Percentiles rank a stretch among this genome's conserved stretches.
phyloP scores from a whole-genome alignment of 35 echinoderm and acorn worm genomes.

The Lytechinus variegatus region DNA sequence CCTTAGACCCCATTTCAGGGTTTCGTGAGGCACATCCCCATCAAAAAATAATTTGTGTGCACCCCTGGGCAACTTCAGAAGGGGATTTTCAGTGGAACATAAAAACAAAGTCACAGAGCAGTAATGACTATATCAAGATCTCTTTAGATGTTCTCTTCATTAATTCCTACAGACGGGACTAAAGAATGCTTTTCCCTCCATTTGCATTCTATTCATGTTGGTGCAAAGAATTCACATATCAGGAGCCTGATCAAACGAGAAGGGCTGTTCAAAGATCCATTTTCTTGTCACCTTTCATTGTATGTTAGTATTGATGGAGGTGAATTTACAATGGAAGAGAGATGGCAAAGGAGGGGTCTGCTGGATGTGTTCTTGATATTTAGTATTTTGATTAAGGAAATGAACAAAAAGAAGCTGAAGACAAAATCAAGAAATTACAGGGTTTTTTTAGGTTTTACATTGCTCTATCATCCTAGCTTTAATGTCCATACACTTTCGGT shows the following conservation, averaged over 20 bases:
- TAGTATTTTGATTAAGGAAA: background rate
- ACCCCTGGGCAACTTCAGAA: background rate
- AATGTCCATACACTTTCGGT: no score
- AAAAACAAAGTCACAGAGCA: background rate
- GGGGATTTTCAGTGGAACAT: background rate
- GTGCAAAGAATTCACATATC: background rate
- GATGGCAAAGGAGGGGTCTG: background rate
- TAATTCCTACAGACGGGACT: slow-evolving; percentile 1
- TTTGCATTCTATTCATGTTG: background rate
- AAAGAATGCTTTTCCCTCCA: background rate
- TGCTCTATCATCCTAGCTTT: no score
- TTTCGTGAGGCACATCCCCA: no score
- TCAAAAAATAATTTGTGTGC: no score
- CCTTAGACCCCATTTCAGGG: no score
- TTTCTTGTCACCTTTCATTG: slow-evolving; percentile 39
- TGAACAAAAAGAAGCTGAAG: background rate
- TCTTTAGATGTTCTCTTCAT: slow-evolving; percentile 16
- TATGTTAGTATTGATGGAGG: background rate
- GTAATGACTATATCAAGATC: slow-evolving; percentile 21
- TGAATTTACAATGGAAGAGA: background rate
- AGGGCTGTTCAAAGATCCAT: slow-evolving; percentile 17
- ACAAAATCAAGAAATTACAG: background rate
- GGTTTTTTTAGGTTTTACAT: no score
- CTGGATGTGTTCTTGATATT: background rate
- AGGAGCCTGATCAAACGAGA: background rate